Evolutionary conservation across 2,113 vertebrate species (phyloP).

Genomic region (Xenopus borealis): DNA sequence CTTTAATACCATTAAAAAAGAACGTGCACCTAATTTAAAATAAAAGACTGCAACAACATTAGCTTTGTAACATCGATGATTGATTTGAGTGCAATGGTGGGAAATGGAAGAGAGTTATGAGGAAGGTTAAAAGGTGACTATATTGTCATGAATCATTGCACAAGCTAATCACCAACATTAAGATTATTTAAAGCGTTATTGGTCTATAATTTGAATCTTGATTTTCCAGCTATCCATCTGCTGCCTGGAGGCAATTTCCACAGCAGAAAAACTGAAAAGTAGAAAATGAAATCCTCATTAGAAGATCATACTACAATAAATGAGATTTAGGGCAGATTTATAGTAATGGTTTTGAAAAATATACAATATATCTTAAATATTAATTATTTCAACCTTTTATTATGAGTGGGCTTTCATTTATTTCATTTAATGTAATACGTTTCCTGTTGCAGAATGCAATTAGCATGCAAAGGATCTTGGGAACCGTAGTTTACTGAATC

Average conservation of each 20-base stretch:
- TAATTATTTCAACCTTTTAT: too few relatives aligned
- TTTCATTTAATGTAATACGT: too few relatives aligned
- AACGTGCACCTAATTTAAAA: not conserved
- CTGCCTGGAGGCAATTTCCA: conserved; percentile 40
- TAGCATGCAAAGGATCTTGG: too few relatives aligned
- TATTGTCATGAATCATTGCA: conserved; percentile 17
- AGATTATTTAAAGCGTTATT: conserved; percentile 48
- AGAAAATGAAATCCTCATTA: conserved; percentile 45
- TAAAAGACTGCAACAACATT: not conserved
- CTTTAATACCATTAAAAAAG: not conserved
- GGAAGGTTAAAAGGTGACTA: conserved; percentile 40
- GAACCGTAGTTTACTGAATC: too few relatives aligned
- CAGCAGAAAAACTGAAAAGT: conserved; percentile 27
- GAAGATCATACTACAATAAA: conserved; percentile 11
- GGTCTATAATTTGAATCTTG: conserved; percentile 39
- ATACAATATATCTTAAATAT: too few relatives aligned
- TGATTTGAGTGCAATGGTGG: conserved; percentile 10
- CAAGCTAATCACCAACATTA: conserved; percentile 35
- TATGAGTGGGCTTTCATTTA: too few relatives aligned
- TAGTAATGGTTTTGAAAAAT: too few relatives aligned
- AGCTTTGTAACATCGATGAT: not conserved
- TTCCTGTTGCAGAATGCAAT: too few relatives aligned
- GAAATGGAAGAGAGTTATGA: conserved; percentile 17
- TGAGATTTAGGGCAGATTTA: not conserved
- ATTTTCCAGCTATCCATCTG: conserved; percentile 49